Base-by-base conservation (phyloP, 2,888 invertebrate genomes). In the Coenonympha glycerion region DNA sequence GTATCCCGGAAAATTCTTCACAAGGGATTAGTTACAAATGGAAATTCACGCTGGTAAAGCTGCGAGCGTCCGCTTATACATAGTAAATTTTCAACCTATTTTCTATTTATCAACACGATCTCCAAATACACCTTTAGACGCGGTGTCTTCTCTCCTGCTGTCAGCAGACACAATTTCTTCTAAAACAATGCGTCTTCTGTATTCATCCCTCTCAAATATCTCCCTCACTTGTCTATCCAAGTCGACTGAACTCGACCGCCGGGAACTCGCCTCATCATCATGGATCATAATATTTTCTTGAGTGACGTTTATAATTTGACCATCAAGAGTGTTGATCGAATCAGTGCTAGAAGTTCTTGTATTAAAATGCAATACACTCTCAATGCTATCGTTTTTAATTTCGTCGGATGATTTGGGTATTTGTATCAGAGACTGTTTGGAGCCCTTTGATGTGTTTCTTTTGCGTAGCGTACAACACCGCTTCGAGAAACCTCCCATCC, bases 401-500 rank as follows among this genome's bases (percentile, higher is more conserved):
- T 57, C 63, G 8, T 59, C 9, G 19, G 42, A 46, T 6, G 26
- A 30, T 26, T 58, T 56, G 0, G 73, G 69, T 2, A 76, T 63
- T 2, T 58, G 21, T 33, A 75, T 65, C 2, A 80, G 51, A 24
- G 68, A 63, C 41, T 78, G 68, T 49, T 57, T 65, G 0, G 79
- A 74, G 24, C 45, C 52, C 48, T 61, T 68, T 3, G 61, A 54
- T 21, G 62, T 62, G 18, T 57, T 52, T 6, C 64, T 59, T 36
- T 22, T 56, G 22, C 61, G 62, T 19, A 58, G 31, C 19, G 26
- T 52, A 3, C 58, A 52, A 60, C 91, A 92, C 61, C 88, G 87
- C 62, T 88, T 89, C 0, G 91, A 83, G 53, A 91, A 91, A 2
- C 92, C 92, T 15, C 92, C 92, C 65, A 92, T 89, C 80, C 91